These are phyloP conservation scores for Lontra canadensis DNA, from an alignment of 2,113 vertebrate species.

Conservation along the genomic window DNA sequence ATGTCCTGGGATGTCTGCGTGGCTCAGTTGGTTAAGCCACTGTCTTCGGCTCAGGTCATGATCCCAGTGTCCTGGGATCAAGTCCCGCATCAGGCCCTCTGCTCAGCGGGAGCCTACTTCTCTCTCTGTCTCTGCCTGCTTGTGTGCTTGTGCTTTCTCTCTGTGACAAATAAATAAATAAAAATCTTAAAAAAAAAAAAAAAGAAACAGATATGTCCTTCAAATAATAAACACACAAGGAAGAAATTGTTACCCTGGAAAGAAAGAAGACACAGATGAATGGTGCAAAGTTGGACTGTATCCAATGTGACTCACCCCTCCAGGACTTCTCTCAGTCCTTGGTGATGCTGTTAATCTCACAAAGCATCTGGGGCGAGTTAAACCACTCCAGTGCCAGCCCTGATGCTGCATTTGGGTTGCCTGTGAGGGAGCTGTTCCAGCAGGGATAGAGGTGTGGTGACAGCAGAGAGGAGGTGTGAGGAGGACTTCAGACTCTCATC, in stretches of 20 bases:
- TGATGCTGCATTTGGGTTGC: not conserved
- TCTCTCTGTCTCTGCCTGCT: no score
- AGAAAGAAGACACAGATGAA: not conserved
- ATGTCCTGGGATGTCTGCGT: not conserved
- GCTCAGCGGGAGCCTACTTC: no score
- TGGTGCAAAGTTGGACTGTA: not conserved
- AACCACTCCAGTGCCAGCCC: not conserved
- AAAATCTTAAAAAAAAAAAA: no score
- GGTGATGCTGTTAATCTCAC: not conserved
- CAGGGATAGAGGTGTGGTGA: not conserved
- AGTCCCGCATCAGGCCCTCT: no score
- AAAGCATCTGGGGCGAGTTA: not conserved
- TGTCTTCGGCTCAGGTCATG: no score
- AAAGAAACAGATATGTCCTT: not conserved
- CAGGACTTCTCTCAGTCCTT: not conserved
- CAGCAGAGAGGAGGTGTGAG: not conserved
- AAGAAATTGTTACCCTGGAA: not conserved
- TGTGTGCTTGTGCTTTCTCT: no score
- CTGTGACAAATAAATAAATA: no score
- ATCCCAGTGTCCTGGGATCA: no score
- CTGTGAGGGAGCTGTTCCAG: not conserved
- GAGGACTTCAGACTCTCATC: not conserved
- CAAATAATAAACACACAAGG: not conserved
- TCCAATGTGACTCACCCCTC: not conserved
- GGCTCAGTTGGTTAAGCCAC: no score